Percentiles rank a stretch among this genome's conserved stretches.
phyloP scores from a whole-genome alignment of 1,140 invertebrate genomes.

The Trypoxylus dichotomus region DNA sequence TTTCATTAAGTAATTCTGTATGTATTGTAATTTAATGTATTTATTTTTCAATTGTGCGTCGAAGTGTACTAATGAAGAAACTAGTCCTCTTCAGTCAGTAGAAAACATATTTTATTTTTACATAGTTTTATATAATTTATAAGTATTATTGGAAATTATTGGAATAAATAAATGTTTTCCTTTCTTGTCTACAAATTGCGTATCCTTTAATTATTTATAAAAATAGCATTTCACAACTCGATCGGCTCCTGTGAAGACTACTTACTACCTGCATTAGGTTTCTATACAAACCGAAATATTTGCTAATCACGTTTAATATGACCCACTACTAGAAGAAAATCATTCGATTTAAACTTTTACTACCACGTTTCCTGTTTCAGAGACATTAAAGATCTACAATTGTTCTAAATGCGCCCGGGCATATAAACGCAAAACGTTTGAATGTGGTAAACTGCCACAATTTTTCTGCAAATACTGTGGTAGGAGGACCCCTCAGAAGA shows the following conservation, averaged over 20 bases:
- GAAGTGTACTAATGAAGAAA: background rate
- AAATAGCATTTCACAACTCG: too few species aligned
- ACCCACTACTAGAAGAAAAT: too few species aligned
- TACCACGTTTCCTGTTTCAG: background rate
- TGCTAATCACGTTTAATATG: background rate
- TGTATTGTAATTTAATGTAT: slow-evolving; percentile 65
- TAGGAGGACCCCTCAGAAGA: background rate
- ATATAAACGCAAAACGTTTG: slow-evolving; percentile 57
- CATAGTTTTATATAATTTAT: background rate
- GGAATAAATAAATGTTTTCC: background rate
- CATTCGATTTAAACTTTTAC: too few species aligned
- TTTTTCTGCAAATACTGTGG: background rate
- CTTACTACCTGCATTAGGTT: too few species aligned
- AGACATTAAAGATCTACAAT: slow-evolving; percentile 54
- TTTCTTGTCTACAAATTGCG: background rate
- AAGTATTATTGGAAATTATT: background rate
- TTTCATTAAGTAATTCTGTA: background rate
- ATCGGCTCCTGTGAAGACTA: too few species aligned
- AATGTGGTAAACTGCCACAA: slow-evolving; percentile 45
- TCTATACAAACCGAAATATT: background rate
- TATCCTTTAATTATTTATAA: background rate
- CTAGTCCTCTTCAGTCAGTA: background rate
- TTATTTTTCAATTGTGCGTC: slow-evolving; percentile 63
- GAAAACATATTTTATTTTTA: slow-evolving; percentile 4
- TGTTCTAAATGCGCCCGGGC: too few species aligned